Conservation (phyloP, 2,888 invertebrate genomes). For the Oeneis ivallda region DNA sequence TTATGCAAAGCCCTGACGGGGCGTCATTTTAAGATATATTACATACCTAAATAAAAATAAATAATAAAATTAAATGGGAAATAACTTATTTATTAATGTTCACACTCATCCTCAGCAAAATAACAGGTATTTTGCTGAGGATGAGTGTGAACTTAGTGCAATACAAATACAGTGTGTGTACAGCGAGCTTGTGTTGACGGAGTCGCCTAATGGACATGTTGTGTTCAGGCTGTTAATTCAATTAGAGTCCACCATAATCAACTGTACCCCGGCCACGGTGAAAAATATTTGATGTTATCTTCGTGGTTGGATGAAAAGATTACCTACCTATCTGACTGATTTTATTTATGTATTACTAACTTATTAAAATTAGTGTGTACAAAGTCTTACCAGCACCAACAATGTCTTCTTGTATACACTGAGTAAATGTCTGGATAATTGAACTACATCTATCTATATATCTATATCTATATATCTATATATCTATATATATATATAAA, state of each 20-base stretch:
- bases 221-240: constrained; percentile 73
- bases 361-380: background rate
- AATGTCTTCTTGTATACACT: too few species aligned
- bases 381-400: background rate
- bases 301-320: background rate
- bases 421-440: too few species aligned
- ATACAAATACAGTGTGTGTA: constrained; percentile 19
- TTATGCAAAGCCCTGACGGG: too few species aligned
- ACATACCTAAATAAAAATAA: too few species aligned
- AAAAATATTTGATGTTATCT: constrained; percentile 36
- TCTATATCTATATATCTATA: too few species aligned
- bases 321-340: too few species aligned
- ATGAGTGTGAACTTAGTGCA: constrained; percentile 4
- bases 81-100: too few species aligned
- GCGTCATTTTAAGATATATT: too few species aligned
- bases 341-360: background rate
- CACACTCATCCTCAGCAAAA: too few species aligned
- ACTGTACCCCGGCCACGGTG: constrained; percentile 66
- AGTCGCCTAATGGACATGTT: constrained; percentile 68
- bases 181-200: constrained; percentile 54
- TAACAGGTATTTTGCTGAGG: background rate
- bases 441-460: too few species aligned
- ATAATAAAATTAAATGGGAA: too few species aligned
- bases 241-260: constrained; percentile 66
- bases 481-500: too few species aligned